Base-by-base conservation (phyloP, 2,888 invertebrate genomes). In the Beris chalybata region DNA sequence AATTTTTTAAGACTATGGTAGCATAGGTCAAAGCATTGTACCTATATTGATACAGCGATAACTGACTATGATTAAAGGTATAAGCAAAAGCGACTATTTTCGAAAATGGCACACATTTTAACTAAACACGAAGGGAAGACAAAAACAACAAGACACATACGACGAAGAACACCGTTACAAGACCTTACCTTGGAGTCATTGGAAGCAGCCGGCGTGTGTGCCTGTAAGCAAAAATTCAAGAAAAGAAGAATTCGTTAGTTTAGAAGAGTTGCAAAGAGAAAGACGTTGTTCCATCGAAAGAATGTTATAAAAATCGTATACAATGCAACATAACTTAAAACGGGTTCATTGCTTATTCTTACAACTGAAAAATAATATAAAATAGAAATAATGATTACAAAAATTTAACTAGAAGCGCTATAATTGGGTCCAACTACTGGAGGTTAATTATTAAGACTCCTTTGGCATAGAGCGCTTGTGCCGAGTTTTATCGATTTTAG, bases 131-230 rank as follows among this genome's bases (percentile, higher is more conserved):
- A 52, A 22, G 44, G 43, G 7, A 45, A 22, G 38, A 45, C 58
- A 56, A 30, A 53, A 54, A 47, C 30, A 47, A 56, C 9, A 29
- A n/a, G 22, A 50, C 38, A 50, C 38, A 61, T 38, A 52, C 48
- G n/a, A 61, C 7, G 43, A 50, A 47, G 50, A 30, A 52, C 38
- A 12, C 13, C 50, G 31, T 30, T 31, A 6, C 44, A 22, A 22
- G 7, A 6, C 54, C 68, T 58, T 68, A 68, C 68, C 68, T 70
- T 70, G 52, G 59, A 45, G 63, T 70, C 70, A 61, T 69, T 69
- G 48, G 68, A 67, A 47, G 50, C 58, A 61, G 65, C 69, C 57
- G 71, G 69, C 59, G 70, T 65, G 66, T 71, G 69, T 63, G 70
- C 69, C 71, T 70, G 68, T 22, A 68, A 66, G 61, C 55, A 68